These are phyloP conservation scores for Sorex fumeus DNA, from an alignment of 2,113 vertebrate species.

Conservation along the genomic window DNA sequence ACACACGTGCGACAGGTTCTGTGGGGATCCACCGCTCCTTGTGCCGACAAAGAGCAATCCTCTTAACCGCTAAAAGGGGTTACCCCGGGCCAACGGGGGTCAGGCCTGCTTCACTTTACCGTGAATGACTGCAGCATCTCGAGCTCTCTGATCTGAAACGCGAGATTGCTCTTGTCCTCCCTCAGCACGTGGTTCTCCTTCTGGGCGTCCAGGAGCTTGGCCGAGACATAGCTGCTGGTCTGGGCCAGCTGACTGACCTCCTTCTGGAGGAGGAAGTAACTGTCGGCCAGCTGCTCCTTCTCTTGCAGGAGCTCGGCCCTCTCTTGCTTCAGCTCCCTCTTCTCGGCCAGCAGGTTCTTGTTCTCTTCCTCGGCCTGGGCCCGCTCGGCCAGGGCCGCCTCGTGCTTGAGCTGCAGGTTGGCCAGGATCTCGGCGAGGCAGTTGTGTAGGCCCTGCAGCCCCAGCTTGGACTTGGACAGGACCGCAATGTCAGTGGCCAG, in stretches of 20 bases:
- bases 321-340: slow-evolving; percentile 84
- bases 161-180: slow-evolving; percentile 91
- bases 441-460: too few species aligned
- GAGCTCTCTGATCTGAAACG: too few species aligned
- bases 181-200: slow-evolving; percentile 89
- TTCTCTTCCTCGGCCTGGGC: slow-evolving; percentile 85
- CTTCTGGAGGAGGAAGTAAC: slow-evolving; percentile 81
- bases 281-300: too few species aligned
- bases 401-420: too few species aligned
- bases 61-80: too few species aligned
- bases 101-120: slow-evolving; percentile 87
- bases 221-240: slow-evolving; percentile 87
- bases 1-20: not conserved
- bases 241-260: slow-evolving; percentile 85
- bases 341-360: slow-evolving; percentile 79
- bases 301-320: too few species aligned
- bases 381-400: slow-evolving; percentile 87
- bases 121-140: slow-evolving; percentile 92
- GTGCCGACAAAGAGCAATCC: too few species aligned
- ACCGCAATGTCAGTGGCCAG: slow-evolving; percentile 86
- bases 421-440: too few species aligned
- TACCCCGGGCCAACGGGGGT: too few species aligned
- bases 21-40: too few species aligned
- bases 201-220: slow-evolving; percentile 87
- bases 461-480: too few species aligned